Evolutionary conservation across 2,113 vertebrate species (phyloP), one percentile per base, ranked within the genome.

Genomic region (Toxotes jaculatrix): DNA sequence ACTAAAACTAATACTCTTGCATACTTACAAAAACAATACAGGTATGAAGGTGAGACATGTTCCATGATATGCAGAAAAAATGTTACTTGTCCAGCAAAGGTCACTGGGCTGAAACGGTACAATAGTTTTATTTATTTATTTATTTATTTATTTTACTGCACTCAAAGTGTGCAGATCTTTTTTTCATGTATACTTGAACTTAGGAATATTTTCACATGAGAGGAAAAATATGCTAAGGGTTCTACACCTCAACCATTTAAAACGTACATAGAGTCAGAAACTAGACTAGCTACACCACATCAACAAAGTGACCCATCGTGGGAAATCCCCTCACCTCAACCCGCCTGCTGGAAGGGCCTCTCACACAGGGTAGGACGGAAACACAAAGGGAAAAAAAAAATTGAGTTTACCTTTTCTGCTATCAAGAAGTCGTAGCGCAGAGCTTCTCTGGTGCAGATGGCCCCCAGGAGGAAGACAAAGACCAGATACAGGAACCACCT

Each of bases 401-500:
- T 27, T 1, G 27, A 72, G 53, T 79, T 94, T 94, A 99, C 98
- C 98, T 98, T 99, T 93, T 99, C 97, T 16, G 98, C 97, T 83
- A 99, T 99, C 95, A 99, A 96, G 95, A 99, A 99, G 93, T 99
- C 97, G 74, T 95, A 96, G 86, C 95, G 97, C 47, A 99, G 97
- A 4, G 96, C 95, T 81, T 98, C 97, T 75, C 98, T 96, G 49
- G 96, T 97, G 85, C 98, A 99, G 93, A 97, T 93, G 88, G 97
- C 96, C 87, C 98, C 98, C 47, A 99, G 95, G 93, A 99, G 94
- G 91, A 99, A 97, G 82, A 97, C 96, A 63, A 99, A 99, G 88
- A 99, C 93, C 57, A 99, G 93, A 94, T 99, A 99, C 42, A 99
- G 96, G 95, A 99, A 99, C 98, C 98, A 99, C 94, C 98, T 99